Conservation (phyloP, 2,113 vertebrate species). For the Physeter macrocephalus region DNA sequence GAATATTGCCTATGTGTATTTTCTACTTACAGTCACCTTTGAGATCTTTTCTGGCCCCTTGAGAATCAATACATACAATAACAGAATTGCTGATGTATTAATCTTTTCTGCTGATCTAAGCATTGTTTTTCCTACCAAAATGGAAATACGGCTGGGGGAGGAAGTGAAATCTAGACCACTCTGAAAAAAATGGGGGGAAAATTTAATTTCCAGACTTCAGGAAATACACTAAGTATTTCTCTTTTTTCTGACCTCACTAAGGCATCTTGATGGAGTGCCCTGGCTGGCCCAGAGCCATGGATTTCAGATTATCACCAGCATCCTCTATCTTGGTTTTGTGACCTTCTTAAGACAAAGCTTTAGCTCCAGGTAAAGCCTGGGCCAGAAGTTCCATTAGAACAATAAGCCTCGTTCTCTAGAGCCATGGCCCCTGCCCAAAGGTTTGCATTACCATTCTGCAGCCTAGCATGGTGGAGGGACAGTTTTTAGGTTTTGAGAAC, state of each 20-base stretch:
- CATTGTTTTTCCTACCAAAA: conserved; percentile 22
- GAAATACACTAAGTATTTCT: not conserved
- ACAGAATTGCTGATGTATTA: conserved; percentile 52
- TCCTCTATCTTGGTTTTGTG: not conserved
- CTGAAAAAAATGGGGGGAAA: not conserved
- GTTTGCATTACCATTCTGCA: not conserved
- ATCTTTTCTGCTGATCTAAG: conserved; percentile 60
- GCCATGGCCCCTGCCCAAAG: not conserved
- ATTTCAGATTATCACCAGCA: not conserved
- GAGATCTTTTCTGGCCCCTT: conserved; percentile 29
- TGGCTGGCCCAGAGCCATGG: not conserved
- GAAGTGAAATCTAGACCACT: conserved; percentile 42
- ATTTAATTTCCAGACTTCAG: conserved; percentile 46
- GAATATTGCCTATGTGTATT: conserved; percentile 37
- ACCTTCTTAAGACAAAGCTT: not conserved
- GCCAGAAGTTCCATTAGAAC: not conserved
- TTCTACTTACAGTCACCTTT: conserved; percentile 50
- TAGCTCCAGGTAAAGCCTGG: not conserved
- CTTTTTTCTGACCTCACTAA: not conserved
- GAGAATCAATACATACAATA: conserved; percentile 62
- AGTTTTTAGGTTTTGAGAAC: not conserved
- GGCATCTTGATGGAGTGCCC: not conserved
- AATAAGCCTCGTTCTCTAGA: not conserved
- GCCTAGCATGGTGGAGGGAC: not conserved
- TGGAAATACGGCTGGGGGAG: not conserved